These are phyloP conservation scores for Caenorhabditis sp. DNA, from an alignment of 2,888 invertebrate genomes.

Conservation along the genomic window DNA sequence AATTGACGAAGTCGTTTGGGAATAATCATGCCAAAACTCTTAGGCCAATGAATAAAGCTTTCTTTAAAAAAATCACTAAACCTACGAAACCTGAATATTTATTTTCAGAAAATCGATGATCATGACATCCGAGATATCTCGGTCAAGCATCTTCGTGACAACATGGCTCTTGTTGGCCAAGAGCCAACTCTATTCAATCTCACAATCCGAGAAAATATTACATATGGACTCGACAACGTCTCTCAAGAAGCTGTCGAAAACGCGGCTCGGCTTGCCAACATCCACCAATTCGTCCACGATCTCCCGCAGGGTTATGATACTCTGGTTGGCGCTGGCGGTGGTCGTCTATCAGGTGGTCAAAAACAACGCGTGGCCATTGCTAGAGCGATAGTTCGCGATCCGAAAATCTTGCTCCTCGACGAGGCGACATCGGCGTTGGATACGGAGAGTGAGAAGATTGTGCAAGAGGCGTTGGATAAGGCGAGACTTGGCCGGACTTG, in stretches of 20 bases:
- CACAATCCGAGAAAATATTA: conserved; percentile 71
- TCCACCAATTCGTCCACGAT: conserved; percentile 71
- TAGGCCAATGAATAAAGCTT: too few species aligned
- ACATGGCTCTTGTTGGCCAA: conserved; percentile 72
- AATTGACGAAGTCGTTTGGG: neutral
- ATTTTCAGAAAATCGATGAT: conserved; percentile 65
- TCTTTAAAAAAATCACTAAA: too few species aligned
- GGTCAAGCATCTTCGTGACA: conserved; percentile 52
- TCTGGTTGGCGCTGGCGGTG: conserved; percentile 49
- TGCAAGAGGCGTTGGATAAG: conserved; percentile 85
- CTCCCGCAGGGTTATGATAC: conserved; percentile 69
- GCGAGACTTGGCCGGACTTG: conserved; percentile 82
- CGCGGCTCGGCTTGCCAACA: conserved; percentile 71
- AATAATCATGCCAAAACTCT: neutral
- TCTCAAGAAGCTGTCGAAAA: conserved; percentile 56
- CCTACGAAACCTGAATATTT: too few species aligned
- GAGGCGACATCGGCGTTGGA: conserved; percentile 72
- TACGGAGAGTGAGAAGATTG: conserved; percentile 76
- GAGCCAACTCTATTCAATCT: conserved; percentile 72
- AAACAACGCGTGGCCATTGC: conserved; percentile 61
- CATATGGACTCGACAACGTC: conserved; percentile 70
- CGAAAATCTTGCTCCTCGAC: conserved; percentile 58
- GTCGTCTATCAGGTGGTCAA: conserved; percentile 57
- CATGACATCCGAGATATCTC: conserved; percentile 56
- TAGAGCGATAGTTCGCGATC: conserved; percentile 58